Evolutionary conservation across 2,888 invertebrate species (phyloP), one percentile per base, ranked within the genome.

Genomic region (Scaptomyza reducta): DNA sequence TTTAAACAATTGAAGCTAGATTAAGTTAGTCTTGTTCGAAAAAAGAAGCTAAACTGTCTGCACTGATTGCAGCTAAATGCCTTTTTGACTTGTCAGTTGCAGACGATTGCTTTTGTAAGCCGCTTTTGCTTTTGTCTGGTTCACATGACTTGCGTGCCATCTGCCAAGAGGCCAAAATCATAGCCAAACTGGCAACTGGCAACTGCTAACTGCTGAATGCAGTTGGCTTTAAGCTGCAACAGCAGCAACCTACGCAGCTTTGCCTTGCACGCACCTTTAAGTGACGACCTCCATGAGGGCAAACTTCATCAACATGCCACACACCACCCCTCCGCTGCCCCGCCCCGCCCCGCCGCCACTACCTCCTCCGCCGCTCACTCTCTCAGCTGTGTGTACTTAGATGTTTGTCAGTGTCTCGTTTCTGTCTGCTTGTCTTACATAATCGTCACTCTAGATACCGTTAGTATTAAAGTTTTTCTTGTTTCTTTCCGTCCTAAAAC

Each of bases 381-480:
- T 0, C 29, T 22, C 41, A 46, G 13, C 53, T 66, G 56, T 84
- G 81, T 80, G 70, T 82, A 50, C 61, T 87, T 88, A 84, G 88
- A 84, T 88, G 84, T 82, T 83, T 87, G 81, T 79, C 71, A 25
- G 74, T 38, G 33, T 61, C 33, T 33, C 3, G 33, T 57, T 70
- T 58, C 51, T 54, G 67, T 75, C 67, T 82, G 70, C 77, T 84
- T 88, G 78, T 78, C 87, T 85, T 85, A 88, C 84, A 85, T 88
- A 85, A 88, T 88, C 88, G 81, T 87, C 83, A 83, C 87, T 84
- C 86, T 74, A 84, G 83, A 74, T 83, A 87, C 82, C 71, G 83
- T 74, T 79, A 78, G 70, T 63, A 67, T 70, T 79, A 22, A 22
- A 22, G 22, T 61, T 82, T 57, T 56, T 61, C 9, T 29, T 45